Evolutionary conservation across 2,797 vertebrate species (phyloP), one percentile per base, ranked within the genome.

Genomic region (Scolopax rusticola): DNA sequence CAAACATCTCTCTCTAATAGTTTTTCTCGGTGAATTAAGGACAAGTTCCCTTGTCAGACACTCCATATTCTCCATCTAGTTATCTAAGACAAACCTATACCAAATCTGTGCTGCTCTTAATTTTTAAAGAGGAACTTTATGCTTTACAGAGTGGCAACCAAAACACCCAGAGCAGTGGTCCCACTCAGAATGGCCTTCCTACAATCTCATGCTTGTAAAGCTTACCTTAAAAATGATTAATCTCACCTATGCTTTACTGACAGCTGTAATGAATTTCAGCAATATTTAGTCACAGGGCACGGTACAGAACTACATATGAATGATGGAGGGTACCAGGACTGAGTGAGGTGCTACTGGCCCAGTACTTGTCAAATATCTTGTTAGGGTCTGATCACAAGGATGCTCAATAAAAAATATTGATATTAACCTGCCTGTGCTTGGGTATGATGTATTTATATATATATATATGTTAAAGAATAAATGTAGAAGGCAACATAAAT

Each of bases 1-100:
- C 93, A 96, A 95, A 96, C 91, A 93, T 82, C 67, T 87, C 76
- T 93, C 83, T 92, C 71, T 93, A 96, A 97, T 87, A 96, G 95
- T 89, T 95, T 93, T 93, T 95, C 91, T 92, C 75, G 90, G 81
- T 94, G 86, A 96, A 87, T 87, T 95, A 89, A 95, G 92, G 91
- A 95, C 82, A 75, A 4, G 16, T 90, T 95, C 78, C 60, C 83
- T 61, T 68, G 70, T 90, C 78, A 96, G 38, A 56, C 28, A 15
- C 30, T 87, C 71, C 79, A 71, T 70, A 68, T 80, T 82, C 81
- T 65, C 45, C 65, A 36, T 89, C 86, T 64, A 86, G 56, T 88
- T 92, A 70, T 67, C 56, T 20, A 79, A 92, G 77, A 63, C 15
- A 87, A 96, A 79, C 45, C n/a, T 90, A 38, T n/a, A 92, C 14